Evolutionary conservation across 2,797 vertebrate species (phyloP).

Genomic region (Amphiprion clarkii): DNA sequence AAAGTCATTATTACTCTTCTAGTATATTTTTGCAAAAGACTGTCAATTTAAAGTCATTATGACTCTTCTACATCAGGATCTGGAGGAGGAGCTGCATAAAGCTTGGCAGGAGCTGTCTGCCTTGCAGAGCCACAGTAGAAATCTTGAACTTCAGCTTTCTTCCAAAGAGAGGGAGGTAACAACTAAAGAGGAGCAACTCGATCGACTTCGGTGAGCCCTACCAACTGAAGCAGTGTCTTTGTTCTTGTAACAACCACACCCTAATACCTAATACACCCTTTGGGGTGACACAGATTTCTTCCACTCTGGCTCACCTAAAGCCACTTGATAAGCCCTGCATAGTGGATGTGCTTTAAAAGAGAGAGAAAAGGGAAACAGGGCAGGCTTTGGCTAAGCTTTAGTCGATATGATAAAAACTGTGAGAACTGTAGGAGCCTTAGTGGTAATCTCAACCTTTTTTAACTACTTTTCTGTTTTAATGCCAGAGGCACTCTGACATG

Average conservation of each 20-base stretch:
- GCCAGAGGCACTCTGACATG: slow-evolving; percentile 74
- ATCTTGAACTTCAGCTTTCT: slow-evolving; percentile 70
- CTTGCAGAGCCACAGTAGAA: slow-evolving; percentile 60
- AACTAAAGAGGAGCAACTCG: slow-evolving; percentile 71
- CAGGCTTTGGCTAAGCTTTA: slow-evolving; percentile 85
- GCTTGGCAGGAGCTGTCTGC: slow-evolving; percentile 65
- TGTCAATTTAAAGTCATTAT: neutral
- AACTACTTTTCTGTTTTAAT: slow-evolving; percentile 82
- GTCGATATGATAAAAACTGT: slow-evolving; percentile 86
- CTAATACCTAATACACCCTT: slow-evolving; percentile 43
- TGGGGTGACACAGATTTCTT: slow-evolving; percentile 77
- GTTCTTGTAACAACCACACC: slow-evolving; percentile 6
- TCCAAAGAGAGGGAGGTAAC: slow-evolving; percentile 70
- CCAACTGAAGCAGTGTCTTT: neutral
- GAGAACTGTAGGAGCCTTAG: slow-evolving; percentile 80
- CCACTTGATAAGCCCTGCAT: slow-evolving; percentile 81
- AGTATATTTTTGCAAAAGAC: neutral
- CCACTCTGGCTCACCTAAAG: slow-evolving; percentile 76
- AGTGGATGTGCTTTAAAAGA: slow-evolving; percentile 80
- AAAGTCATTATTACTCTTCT: slow-evolving; percentile 6
- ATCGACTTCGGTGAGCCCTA: slow-evolving; percentile 74
- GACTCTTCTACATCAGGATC: slow-evolving; percentile 61
- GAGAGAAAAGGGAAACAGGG: slow-evolving; percentile 75
- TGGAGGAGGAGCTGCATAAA: slow-evolving; percentile 73
- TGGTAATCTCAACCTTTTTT: slow-evolving; percentile 83